phyloP scores from a whole-genome alignment of 2,888 invertebrate genomes.

The Apomyelois bistriatella region DNA sequence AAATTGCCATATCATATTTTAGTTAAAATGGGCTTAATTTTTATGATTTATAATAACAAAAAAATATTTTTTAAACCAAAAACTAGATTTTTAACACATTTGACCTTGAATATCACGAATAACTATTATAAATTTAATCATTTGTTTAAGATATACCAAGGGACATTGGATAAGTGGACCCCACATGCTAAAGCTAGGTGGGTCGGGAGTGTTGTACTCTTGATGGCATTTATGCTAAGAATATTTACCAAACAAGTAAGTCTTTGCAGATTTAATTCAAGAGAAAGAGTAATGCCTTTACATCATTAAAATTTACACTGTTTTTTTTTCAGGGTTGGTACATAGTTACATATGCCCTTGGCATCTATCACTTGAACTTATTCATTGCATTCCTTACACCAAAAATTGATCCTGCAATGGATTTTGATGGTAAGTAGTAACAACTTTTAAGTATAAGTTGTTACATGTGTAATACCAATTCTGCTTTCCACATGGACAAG shows the following conservation, averaged over 20 bases:
- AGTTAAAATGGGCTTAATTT: too few relatives aligned
- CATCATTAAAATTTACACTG: too few relatives aligned
- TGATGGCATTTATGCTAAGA: constrained; percentile 88
- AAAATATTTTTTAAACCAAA: too few relatives aligned
- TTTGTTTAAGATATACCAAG: constrained; percentile 85
- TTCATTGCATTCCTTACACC: constrained; percentile 99
- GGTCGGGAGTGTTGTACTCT: constrained; percentile 85
- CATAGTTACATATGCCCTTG: constrained; percentile 98
- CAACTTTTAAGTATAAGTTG: constrained; percentile 16
- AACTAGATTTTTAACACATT: too few relatives aligned
- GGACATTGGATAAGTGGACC: constrained; percentile 91
- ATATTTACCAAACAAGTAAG: constrained; percentile 90
- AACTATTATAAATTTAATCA: background rate
- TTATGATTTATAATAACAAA: too few relatives aligned
- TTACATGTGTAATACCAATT: too few relatives aligned
- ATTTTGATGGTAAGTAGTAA: constrained; percentile 88
- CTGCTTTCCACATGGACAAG: too few relatives aligned
- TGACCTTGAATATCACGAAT: too few relatives aligned
- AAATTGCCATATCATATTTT: too few relatives aligned
- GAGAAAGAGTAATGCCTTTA: background rate
- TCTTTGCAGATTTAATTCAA: constrained; percentile 17
- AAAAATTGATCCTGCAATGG: constrained; percentile 98
- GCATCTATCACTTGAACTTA: constrained; percentile 99
- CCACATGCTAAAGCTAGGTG: constrained; percentile 90
- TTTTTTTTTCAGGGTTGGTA: constrained; percentile 94